These are phyloP conservation scores for Blennius ocellaris DNA, from an alignment of 2,113 vertebrate species.

Conservation along the genomic window DNA sequence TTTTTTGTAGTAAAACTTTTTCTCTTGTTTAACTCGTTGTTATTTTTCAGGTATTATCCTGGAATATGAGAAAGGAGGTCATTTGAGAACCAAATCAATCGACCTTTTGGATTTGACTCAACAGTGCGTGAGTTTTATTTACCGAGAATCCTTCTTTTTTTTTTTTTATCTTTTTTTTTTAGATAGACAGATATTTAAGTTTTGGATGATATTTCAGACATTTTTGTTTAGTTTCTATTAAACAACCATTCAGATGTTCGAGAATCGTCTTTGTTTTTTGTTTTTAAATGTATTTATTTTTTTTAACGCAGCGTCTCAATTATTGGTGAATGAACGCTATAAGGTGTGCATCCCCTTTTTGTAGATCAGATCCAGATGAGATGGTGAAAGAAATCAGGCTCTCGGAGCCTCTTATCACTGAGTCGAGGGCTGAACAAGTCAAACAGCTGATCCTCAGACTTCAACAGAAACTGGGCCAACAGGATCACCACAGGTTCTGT, in stretches of 20 bases:
- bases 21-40: neutral
- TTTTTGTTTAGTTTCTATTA: no score
- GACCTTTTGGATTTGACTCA: constrained; percentile 90
- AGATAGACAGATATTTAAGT: no score
- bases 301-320: no score
- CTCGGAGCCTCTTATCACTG: constrained; percentile 90
- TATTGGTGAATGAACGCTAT: no score
- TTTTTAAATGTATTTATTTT: no score
- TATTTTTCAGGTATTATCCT: constrained; percentile 88
- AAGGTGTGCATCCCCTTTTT: no score
- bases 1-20: no score
- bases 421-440: constrained; percentile 84
- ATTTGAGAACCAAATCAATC: constrained; percentile 89
- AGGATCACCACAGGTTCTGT: constrained; percentile 86
- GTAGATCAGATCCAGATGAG: constrained; percentile 39
- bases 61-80: constrained; percentile 89
- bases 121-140: constrained; percentile 81
- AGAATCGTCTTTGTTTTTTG: no score
- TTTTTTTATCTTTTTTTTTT: no score
- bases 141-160: no score
- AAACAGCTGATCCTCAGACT: constrained; percentile 86
- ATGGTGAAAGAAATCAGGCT: constrained; percentile 87
- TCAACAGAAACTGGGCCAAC: constrained; percentile 88
- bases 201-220: neutral
- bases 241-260: neutral